Percentiles rank a stretch among this genome's conserved stretches.
These are phyloP conservation scores for Sprattus sprattus DNA, from an alignment of 2,113 vertebrate species.

Conservation along the genomic window DNA sequence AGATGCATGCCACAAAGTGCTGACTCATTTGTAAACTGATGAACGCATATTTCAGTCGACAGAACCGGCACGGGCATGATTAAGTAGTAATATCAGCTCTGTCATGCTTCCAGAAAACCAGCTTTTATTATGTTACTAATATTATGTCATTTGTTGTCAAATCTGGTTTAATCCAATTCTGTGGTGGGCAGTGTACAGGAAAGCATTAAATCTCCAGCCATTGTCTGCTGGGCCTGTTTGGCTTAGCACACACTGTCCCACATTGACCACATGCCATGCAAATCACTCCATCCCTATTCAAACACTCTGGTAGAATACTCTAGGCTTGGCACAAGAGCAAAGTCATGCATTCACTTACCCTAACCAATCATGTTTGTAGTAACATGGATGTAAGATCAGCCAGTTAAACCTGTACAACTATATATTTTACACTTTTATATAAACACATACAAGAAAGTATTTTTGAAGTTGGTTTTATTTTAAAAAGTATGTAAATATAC, in stretches of 20 bases:
- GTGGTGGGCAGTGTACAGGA: neutral
- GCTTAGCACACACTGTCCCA: neutral
- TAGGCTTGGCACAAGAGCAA: no score
- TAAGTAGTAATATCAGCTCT: neutral
- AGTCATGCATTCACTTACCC: no score
- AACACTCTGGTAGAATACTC: no score
- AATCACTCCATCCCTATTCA: neutral
- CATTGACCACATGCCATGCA: no score
- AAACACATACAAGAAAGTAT: no score
- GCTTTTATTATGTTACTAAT: neutral
- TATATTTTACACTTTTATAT: no score
- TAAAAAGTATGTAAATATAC: no score
- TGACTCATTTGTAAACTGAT: neutral
- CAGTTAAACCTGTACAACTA: no score
- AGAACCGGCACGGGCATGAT: neutral
- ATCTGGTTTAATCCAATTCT: neutral
- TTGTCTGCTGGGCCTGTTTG: neutral
- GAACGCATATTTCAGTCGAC: neutral
- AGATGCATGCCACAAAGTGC: neutral
- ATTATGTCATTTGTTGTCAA: neutral
- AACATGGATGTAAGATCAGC: no score
- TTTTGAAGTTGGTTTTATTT: no score
- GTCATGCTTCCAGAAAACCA: neutral
- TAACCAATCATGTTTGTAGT: no score
- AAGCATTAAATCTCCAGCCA: neutral